phyloP scores from a whole-genome alignment of 2,888 invertebrate genomes.

The Limulus polyphemus region DNA sequence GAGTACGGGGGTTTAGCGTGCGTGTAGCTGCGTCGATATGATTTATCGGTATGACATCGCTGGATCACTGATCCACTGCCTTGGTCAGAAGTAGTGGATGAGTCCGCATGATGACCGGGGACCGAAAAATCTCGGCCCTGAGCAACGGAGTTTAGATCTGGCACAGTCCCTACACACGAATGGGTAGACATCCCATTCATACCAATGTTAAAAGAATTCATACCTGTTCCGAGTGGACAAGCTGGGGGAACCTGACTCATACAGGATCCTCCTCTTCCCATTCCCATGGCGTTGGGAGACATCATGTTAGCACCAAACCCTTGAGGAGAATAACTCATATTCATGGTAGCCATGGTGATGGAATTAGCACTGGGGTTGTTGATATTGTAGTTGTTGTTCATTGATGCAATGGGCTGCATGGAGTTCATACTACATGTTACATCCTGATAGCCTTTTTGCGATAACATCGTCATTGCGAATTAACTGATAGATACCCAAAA shows the following conservation, averaged over 20 bases:
- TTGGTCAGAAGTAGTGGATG: too few species aligned
- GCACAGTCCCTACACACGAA: conserved; percentile 26
- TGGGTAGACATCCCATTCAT: conserved; percentile 23
- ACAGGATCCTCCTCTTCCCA: conserved; percentile 17
- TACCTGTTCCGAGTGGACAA: background rate
- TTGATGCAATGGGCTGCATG: conserved; percentile 19
- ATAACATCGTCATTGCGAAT: conserved; percentile 7
- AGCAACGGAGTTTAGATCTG: conserved; percentile 8
- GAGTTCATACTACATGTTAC: conserved; percentile 20
- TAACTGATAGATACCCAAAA: too few species aligned
- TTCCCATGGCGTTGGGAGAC: conserved; percentile 16
- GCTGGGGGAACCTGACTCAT: conserved; percentile 3
- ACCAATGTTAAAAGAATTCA: conserved; percentile 19
- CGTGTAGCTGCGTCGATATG: conserved; percentile 88
- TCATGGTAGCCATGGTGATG: conserved; percentile 13
- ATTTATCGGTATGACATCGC: conserved; percentile 60
- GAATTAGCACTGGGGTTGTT: conserved; percentile 19
- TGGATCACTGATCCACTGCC: conserved; percentile 45
- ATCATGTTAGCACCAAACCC: conserved; percentile 21
- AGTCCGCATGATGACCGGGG: background rate
- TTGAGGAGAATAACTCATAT: conserved; percentile 16
- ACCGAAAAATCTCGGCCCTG: conserved; percentile 13
- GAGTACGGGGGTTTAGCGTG: conserved; percentile 97
- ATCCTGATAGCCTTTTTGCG: conserved; percentile 21
- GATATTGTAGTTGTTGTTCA: conserved; percentile 21